phyloP scores from a whole-genome alignment of 2,888 invertebrate species.

The Nycteola revayana region DNA sequence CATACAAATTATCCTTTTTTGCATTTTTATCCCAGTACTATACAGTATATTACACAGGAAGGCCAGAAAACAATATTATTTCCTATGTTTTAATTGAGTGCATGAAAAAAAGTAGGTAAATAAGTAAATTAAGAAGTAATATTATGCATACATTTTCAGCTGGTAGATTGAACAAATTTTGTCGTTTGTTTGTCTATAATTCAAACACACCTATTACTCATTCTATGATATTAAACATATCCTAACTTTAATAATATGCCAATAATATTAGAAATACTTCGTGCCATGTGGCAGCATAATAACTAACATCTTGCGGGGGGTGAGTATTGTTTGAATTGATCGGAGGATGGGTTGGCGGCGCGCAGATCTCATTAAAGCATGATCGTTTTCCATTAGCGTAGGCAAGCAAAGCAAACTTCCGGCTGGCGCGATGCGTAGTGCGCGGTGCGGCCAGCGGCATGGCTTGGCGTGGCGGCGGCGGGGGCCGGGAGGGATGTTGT shows the following conservation, averaged over 20 bases:
- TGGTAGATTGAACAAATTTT: too few species aligned
- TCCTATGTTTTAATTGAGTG: too few species aligned
- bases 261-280: conserved; percentile 16
- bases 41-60: too few species aligned
- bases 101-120: too few species aligned
- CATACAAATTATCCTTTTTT: too few species aligned
- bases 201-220: too few species aligned
- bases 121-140: too few species aligned
- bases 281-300: conserved; percentile 27
- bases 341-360: conserved; percentile 27
- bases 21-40: too few species aligned
- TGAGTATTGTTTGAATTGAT: conserved; percentile 29
- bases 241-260: conserved; percentile 19
- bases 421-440: conserved; percentile 73
- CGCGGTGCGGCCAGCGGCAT: conserved; percentile 32
- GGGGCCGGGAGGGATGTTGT: conserved; percentile 59
- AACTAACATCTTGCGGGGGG: conserved; percentile 16
- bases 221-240: too few species aligned
- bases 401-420: conserved; percentile 60
- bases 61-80: too few species aligned
- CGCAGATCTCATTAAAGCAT: conserved; percentile 48
- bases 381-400: conserved; percentile 64
- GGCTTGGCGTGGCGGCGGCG: conserved; percentile 23
- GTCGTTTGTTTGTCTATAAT: too few species aligned
- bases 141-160: too few species aligned